These are phyloP conservation scores for Lucinisca nassula DNA, from an alignment of 2,888 invertebrate species.

Conservation along the genomic window DNA sequence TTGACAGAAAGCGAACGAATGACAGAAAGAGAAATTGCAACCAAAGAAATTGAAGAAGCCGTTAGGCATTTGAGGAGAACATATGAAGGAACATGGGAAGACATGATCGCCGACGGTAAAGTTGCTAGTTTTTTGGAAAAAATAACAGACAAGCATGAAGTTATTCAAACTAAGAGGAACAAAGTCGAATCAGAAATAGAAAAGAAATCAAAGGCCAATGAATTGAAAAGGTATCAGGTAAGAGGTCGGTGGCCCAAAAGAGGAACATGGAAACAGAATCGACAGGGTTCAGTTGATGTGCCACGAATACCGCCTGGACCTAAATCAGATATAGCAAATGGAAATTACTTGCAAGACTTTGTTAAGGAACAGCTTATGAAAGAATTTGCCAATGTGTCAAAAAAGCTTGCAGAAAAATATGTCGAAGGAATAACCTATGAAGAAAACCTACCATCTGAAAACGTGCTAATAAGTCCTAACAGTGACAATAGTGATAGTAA, in stretches of 20 bases:
- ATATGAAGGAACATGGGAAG: conserved; percentile 40
- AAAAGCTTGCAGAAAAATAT: background rate
- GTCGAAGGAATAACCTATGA: background rate
- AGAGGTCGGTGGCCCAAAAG: background rate
- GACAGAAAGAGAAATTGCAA: conserved; percentile 32
- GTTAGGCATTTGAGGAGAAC: conserved; percentile 48
- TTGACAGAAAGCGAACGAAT: background rate
- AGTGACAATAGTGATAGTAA: too few relatives aligned
- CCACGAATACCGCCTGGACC: too few relatives aligned
- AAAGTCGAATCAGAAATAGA: background rate
- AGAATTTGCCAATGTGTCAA: background rate
- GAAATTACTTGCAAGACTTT: background rate
- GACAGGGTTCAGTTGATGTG: too few relatives aligned
- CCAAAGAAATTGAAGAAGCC: conserved; percentile 47
- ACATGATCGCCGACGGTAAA: conserved; percentile 45
- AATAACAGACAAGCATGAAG: conserved; percentile 38
- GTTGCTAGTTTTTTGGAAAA: conserved; percentile 51
- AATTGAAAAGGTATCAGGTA: background rate
- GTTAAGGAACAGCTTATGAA: background rate
- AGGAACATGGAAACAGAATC: too few relatives aligned
- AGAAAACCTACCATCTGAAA: too few relatives aligned
- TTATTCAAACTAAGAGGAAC: conserved; percentile 44
- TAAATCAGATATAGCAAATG: too few relatives aligned
- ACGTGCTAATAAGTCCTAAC: too few relatives aligned
- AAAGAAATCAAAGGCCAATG: background rate